These are phyloP conservation scores for Zootermopsis nevadensis DNA, from an alignment of 2,888 invertebrate species.

Conservation along the genomic window DNA sequence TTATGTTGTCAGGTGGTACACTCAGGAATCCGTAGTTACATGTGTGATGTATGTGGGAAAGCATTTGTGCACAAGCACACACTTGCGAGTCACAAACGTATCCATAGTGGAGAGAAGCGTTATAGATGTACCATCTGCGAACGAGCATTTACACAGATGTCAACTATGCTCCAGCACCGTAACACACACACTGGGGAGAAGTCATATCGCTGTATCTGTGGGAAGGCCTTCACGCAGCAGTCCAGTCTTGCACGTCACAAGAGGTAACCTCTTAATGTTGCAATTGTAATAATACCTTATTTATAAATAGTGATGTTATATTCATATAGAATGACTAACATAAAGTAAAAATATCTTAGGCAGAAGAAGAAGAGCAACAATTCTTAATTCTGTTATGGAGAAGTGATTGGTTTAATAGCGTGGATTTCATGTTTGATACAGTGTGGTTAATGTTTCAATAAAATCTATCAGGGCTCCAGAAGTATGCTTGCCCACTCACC, in stretches of 20 bases:
- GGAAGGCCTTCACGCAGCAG: constrained; percentile 47
- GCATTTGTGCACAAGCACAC: constrained; percentile 43
- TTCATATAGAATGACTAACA: no score
- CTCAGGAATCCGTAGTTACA: constrained; percentile 45
- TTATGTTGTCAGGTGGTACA: constrained; percentile 36
- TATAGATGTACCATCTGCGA: constrained; percentile 46
- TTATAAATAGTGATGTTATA: no score
- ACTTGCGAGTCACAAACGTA: constrained; percentile 46
- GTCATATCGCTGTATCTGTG: constrained; percentile 46
- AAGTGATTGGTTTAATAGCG: no score
- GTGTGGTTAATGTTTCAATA: no score
- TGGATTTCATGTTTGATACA: no score
- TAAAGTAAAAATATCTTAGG: no score
- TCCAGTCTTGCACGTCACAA: constrained; percentile 45
- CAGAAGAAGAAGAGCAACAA: no score
- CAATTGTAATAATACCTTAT: no score
- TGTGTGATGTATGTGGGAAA: constrained; percentile 49
- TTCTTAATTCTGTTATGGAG: no score
- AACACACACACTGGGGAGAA: constrained; percentile 48
- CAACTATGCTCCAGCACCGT: constrained; percentile 47
- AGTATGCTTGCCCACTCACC: no score
- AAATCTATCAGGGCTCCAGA: no score
- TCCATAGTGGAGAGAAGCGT: constrained; percentile 48
- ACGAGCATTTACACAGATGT: constrained; percentile 46
- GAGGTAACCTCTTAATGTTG: constrained; percentile 15